Evolutionary conservation across 2,888 invertebrate species (phyloP).

Genomic region (Drosophila diplacantha): DNA sequence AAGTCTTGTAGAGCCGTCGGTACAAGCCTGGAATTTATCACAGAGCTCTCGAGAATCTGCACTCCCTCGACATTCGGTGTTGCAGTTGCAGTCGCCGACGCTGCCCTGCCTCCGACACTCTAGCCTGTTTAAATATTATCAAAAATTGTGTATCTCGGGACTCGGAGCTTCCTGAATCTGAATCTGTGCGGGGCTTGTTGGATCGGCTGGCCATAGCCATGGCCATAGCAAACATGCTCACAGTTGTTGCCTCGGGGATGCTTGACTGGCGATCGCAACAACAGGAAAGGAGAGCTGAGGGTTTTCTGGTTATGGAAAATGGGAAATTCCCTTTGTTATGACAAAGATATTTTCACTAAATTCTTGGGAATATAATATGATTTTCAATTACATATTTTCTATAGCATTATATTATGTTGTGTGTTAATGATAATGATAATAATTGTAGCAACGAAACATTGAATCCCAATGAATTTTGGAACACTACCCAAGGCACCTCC

Average conservation of each 20-base stretch:
- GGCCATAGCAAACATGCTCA: slow-evolving; percentile 63
- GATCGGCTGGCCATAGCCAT: slow-evolving; percentile 43
- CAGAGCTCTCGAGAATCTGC: slow-evolving; percentile 39
- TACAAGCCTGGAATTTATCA: slow-evolving; percentile 65
- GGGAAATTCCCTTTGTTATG: slow-evolving; percentile 3
- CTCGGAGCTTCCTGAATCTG: slow-evolving; percentile 66
- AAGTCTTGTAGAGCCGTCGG: slow-evolving; percentile 52
- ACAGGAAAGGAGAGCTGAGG: slow-evolving; percentile 30
- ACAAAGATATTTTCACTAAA: not conserved
- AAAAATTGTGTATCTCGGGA: slow-evolving; percentile 66
- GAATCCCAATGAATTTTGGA: not conserved
- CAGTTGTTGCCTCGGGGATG: slow-evolving; percentile 58
- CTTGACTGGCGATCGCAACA: slow-evolving; percentile 61
- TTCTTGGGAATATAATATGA: too few species aligned
- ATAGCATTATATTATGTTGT: too few species aligned
- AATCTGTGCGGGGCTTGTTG: slow-evolving; percentile 45
- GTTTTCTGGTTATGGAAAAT: too few species aligned
- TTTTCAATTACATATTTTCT: too few species aligned
- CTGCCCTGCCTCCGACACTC: slow-evolving; percentile 29
- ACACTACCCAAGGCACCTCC: not conserved
- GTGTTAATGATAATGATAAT: too few species aligned
- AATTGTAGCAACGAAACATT: not conserved
- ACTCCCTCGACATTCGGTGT: slow-evolving; percentile 39
- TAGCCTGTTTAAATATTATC: slow-evolving; percentile 63
- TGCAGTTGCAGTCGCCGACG: slow-evolving; percentile 12